Base-by-base conservation (phyloP, 64 coral and sea anemone species). In the Pachyseris speciosa region DNA sequence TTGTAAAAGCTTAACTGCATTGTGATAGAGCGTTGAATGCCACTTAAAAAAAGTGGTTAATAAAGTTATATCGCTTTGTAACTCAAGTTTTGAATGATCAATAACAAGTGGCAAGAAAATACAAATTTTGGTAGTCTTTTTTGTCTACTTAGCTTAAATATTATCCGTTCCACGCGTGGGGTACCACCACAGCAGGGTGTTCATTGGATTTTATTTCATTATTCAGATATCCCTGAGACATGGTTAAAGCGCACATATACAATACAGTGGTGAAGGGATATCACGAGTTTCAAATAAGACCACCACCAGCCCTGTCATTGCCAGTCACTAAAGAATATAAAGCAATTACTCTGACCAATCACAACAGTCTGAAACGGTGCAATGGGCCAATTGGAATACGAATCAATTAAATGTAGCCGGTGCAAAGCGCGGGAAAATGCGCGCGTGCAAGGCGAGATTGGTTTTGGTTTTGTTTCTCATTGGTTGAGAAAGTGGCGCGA, bases 251-350 rank as follows among this genome's bases (percentile, higher is more conserved):
- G 25, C 22, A 24, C 59, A 27, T 63, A 63, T 63, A 27, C 59
- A 90, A 90, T 44, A 74, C 87, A 43, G 87, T 78, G 13, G 63
- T 90, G 15, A 90, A 90, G 31, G 88, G 64, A 28, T 83, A 91
- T 57, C 88, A 91, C 3, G 88, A 55, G 15, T 91, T 91, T 69
- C 13, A 91, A 38, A 80, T 91, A 20, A 66, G 67, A 53, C 77
- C 64, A 11, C 66, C 78, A 7, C 29, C 28, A 28, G 19, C 60
- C 8, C 36, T 91, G 37, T 26, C 32, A 7, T 51, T 81, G 9
- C 58, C 74, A 24, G 64, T 91, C 7, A 55, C 88, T 25, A 91
- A 83, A 44, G 61, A 91, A 40, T 72, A 72, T 72, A n/a, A n/a
- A n/a, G n/a, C n/a, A n/a, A n/a, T n/a, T n/a, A n/a, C n/a, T n/a